Conservation (phyloP, 2,113 vertebrate species). For the Pachycephala philippinensis region DNA sequence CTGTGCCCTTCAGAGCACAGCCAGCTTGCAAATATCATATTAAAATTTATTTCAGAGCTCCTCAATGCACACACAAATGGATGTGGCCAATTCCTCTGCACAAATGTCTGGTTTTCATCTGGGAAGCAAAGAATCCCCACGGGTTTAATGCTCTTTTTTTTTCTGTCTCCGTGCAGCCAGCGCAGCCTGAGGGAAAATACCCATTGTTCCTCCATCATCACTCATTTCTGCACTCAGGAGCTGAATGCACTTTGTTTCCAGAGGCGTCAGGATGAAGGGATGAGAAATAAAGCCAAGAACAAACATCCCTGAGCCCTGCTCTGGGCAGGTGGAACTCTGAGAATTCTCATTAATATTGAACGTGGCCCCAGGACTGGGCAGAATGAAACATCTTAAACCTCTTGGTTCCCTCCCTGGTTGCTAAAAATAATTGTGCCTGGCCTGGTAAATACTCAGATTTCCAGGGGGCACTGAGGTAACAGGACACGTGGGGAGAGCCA, state of each 20-base stretch:
- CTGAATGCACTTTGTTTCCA: background rate
- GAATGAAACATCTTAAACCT: background rate
- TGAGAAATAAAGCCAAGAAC: background rate
- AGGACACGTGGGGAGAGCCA: background rate
- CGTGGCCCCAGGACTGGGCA: accelerated
- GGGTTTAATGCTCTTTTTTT: background rate
- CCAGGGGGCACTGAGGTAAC: background rate
- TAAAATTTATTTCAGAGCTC: too few species aligned
- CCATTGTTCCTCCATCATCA: background rate
- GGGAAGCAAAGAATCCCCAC: background rate
- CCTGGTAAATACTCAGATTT: background rate
- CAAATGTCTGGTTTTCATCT: background rate
- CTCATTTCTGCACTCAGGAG: background rate
- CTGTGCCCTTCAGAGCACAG: background rate
- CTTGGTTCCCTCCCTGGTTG: background rate
- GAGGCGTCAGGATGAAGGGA: background rate
- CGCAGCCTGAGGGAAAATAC: background rate
- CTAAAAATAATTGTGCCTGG: background rate
- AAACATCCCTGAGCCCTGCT: background rate
- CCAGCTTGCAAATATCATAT: background rate
- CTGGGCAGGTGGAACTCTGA: background rate
- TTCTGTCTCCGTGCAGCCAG: background rate
- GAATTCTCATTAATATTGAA: background rate
- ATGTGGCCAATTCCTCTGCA: background rate
- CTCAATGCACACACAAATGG: background rate